phyloP scores from a whole-genome alignment of 2,113 vertebrate genomes.

The Campylomormyrus numenius region DNA sequence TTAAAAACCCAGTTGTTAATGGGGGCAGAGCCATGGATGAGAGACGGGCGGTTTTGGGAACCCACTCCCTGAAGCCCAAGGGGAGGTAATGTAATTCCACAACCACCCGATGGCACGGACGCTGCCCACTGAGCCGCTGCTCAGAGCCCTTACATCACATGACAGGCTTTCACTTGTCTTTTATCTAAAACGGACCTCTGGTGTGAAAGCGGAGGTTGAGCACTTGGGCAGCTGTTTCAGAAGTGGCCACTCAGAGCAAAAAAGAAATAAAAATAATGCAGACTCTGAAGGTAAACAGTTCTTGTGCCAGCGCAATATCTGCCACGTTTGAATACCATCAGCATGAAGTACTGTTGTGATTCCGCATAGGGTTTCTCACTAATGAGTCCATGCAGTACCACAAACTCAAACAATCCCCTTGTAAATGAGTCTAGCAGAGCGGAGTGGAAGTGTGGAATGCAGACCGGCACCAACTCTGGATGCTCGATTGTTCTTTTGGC shows the following conservation, averaged over 20 bases:
- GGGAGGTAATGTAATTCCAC: conserved; percentile 9
- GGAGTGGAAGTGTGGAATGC: conserved; percentile 20
- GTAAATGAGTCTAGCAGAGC: conserved; percentile 22
- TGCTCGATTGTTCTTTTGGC: conserved; percentile 25
- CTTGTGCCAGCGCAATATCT: conserved; percentile 21
- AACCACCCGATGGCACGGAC: neutral
- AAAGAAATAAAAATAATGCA: conserved; percentile 16
- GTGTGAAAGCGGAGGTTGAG: conserved; percentile 13
- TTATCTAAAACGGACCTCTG: conserved; percentile 28
- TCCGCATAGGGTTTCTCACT: conserved; percentile 27
- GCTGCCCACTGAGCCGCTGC: neutral
- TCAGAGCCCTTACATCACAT: neutral
- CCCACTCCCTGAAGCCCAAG: neutral
- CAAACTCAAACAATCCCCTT: conserved; percentile 21
- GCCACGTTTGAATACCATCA: conserved; percentile 22
- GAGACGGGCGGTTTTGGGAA: neutral
- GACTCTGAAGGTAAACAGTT: conserved; percentile 26
- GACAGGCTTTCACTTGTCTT: conserved; percentile 17
- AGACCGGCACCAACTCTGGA: conserved; percentile 21
- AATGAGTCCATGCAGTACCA: conserved; percentile 15
- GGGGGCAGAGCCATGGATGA: conserved; percentile 11
- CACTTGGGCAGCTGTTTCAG: conserved; percentile 18
- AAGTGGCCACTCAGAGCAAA: neutral
- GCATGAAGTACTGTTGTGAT: conserved; percentile 29
- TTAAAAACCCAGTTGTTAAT: conserved; percentile 8